Evolutionary conservation across 2,797 vertebrate genomes (phyloP), one percentile per base, ranked within the genome.

Genomic region (Argyrosomus regius): DNA sequence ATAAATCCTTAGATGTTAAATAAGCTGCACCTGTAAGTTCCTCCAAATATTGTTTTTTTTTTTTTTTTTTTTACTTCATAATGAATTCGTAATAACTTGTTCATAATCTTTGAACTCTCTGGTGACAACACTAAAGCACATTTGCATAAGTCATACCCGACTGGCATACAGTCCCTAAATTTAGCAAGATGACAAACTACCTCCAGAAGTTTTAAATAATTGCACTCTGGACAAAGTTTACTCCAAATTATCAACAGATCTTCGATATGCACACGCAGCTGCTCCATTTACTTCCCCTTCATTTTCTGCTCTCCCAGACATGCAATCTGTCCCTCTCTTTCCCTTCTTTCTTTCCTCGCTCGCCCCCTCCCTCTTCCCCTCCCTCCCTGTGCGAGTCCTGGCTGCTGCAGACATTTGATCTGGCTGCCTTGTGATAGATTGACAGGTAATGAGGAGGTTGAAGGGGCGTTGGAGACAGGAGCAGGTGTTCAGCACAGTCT

Each of bases 371-470:
- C 46, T 28, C 80, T 10, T 46, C 28, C 39, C 49, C 70, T 73
- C 89, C 88, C 87, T 89, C 78, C 83, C 89, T 84, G 85, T 68
- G 86, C 81, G 72, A 88, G 84, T 85, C 83, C 87, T 91, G 92
- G 91, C 92, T 88, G 88, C 89, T 79, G 87, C 90, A 93, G 92
- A 93, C 92, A 91, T 93, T 91, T 93, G 93, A 93, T 94, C 91
- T 91, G 92, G 90, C 92, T 93, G 91, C 91, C 92, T 88, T 91
- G 90, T 94, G 93, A 94, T 93, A 93, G 94, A 95, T 90, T 94
- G 94, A 94, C 94, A 95, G 94, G 94, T 94, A 94, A 94, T 92
- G 89, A 92, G 91, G 89, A 94, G 93, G 90, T 88, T 90, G 92
- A 92, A 91, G 92, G 91, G 91, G 89, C 85, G 90, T 89, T 90